Percentiles rank a stretch among this genome's conserved stretches.
These are phyloP conservation scores for Eurytoma californica DNA, from an alignment of 2,888 invertebrate species.

Conservation along the genomic window DNA sequence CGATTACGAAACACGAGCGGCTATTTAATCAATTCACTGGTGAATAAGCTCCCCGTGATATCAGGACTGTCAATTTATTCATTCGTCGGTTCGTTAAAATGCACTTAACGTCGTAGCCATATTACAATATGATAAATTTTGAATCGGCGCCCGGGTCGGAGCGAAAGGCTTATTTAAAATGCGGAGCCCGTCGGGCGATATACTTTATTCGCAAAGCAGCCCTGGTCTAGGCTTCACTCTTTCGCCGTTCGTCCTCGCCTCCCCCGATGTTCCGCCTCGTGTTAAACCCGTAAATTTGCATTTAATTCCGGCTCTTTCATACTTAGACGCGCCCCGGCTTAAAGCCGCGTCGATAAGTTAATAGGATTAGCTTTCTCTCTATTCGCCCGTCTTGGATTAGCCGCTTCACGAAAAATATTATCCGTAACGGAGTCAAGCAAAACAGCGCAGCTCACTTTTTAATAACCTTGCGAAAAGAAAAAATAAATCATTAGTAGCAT, in stretches of 20 bases:
- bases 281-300: constrained; percentile 14
- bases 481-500: no score
- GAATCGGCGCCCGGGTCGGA: neutral
- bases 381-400: neutral
- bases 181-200: neutral
- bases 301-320: constrained; percentile 26
- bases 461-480: no score
- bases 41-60: no score
- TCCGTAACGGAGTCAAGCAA: no score
- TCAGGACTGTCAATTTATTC: no score
- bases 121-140: constrained; percentile 15
- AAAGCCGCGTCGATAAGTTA: constrained; percentile 36
- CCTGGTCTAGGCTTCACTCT: neutral
- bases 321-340: constrained; percentile 17
- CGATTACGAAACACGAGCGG: no score
- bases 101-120: neutral
- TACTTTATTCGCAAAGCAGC: constrained; percentile 11
- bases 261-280: neutral
- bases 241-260: constrained; percentile 1
- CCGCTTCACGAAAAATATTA: neutral
- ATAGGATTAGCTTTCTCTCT: constrained; percentile 19
- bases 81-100: no score
- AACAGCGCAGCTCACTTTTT: no score
- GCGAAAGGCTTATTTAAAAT: neutral
- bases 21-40: no score